Evolutionary conservation across 2,113 vertebrate species (phyloP).

Genomic region (Tor tambroides): DNA sequence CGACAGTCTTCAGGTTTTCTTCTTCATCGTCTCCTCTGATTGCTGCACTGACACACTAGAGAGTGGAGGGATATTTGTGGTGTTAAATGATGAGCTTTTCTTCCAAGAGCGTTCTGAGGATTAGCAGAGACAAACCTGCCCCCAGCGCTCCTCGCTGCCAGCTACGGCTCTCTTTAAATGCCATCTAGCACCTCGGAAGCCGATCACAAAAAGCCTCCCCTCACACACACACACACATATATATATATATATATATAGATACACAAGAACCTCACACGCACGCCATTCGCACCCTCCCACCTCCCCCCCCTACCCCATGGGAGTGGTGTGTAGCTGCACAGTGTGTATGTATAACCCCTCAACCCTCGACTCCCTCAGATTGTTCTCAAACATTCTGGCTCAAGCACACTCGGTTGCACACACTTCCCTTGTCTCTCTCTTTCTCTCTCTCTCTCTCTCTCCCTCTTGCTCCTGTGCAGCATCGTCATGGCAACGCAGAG

Average conservation of each 20-base stretch:
- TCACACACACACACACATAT: slow-evolving; percentile 19
- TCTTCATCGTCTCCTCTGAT: slow-evolving; percentile 2
- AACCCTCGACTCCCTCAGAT: slow-evolving; percentile 61
- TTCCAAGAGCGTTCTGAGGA: slow-evolving; percentile 49
- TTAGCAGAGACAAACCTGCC: slow-evolving; percentile 49
- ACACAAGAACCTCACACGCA: slow-evolving; percentile 7
- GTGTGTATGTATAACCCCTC: slow-evolving; percentile 47
- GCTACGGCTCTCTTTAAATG: slow-evolving; percentile 55
- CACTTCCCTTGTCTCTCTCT: slow-evolving; percentile 59
- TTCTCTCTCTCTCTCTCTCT: slow-evolving; percentile 44
- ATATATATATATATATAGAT: too few species aligned
- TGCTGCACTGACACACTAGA: slow-evolving; percentile 26
- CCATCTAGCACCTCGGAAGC: slow-evolving; percentile 54
- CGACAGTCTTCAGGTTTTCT: neutral
- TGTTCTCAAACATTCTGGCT: slow-evolving; percentile 75
- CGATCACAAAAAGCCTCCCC: slow-evolving; percentile 38
- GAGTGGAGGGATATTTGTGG: slow-evolving; percentile 37
- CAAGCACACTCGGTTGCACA: slow-evolving; percentile 79
- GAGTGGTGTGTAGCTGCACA: slow-evolving; percentile 25
- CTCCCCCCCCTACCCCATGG: slow-evolving; percentile 58
- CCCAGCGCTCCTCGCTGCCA: slow-evolving; percentile 48
- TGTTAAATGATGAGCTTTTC: slow-evolving; percentile 48
- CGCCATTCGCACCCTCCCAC: slow-evolving; percentile 57
- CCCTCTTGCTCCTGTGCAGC: slow-evolving; percentile 61
- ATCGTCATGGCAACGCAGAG: slow-evolving; percentile 81